Base-by-base conservation (phyloP, 2,888 invertebrate species). In the Coelopa pilipes region DNA sequence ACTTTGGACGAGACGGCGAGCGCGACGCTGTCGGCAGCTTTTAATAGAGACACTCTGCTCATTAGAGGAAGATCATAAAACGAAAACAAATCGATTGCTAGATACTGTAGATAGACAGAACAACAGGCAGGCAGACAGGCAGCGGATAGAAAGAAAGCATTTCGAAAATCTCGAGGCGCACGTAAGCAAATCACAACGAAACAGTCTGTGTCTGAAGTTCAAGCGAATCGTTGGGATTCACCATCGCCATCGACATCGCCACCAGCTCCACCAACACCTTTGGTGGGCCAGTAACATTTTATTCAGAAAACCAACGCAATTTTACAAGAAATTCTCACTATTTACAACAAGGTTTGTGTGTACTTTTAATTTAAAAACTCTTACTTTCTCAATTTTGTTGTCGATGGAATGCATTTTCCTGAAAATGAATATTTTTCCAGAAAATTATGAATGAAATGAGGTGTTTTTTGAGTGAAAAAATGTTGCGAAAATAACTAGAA, bases 121-220 rank as follows among this genome's bases (percentile, higher is more conserved):
- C 34, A 7, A 34, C 34, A 34, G 34, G 34, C 34, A 34, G 34
- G 34, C 34, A 34, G 34, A 34, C 7, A 34, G 34, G 7, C 2
- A 34, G 34, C 2, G 34, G 4, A n/a, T n/a, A n/a, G 34, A 34
- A 7, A 34, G 34, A 34, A 34, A 34, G 7, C 34, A 34, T 34
- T 34, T 34, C 2, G 34, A 34, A 34, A 34, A 34, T 34, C 34
- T 34, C 7, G 34, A 4, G 34, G 34, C 34, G 7, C 34, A 34
- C 34, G 34, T 34, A 34, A 34, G 34, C 2, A 34, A 34, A 34
- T 34, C 34, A 34, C 63, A 50, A 53, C 62, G 34, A 73, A 67
- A 76, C 75, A 80, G 80, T 80, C 78, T 75, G 74, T 72, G 74
- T 60, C 75, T 76, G 76, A 68, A 76, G 72, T 76, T 79, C 77